These are phyloP conservation scores for Cephonodes hylas DNA, from an alignment of 2,888 invertebrate species.

Conservation along the genomic window DNA sequence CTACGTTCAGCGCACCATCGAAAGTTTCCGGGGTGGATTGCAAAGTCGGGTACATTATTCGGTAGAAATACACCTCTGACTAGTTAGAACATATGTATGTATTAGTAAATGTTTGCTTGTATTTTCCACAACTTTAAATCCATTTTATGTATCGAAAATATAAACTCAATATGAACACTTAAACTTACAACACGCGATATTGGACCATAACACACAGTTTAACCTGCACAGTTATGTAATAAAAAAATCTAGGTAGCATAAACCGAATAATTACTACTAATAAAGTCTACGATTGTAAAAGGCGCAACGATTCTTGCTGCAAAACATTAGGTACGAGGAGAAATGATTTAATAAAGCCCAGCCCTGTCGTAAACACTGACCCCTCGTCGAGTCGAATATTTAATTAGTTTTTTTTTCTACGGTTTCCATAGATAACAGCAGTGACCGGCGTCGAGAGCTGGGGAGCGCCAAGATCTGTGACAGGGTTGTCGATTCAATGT, in stretches of 20 bases:
- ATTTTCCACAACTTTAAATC: too few relatives aligned
- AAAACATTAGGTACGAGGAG: neutral
- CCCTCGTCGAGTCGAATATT: slow-evolving; percentile 58
- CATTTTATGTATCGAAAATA: too few relatives aligned
- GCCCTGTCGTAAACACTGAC: slow-evolving; percentile 35
- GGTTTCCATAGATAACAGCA: slow-evolving; percentile 69
- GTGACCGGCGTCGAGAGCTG: slow-evolving; percentile 45
- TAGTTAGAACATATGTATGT: too few relatives aligned
- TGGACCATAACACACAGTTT: neutral
- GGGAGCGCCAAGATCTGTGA: slow-evolving; percentile 47
- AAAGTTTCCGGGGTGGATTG: too few relatives aligned
- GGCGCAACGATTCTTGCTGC: neutral
- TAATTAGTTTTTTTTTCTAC: slow-evolving; percentile 69
- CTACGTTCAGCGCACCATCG: too few relatives aligned
- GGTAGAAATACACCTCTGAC: too few relatives aligned
- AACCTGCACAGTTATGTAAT: neutral
- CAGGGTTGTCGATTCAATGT: slow-evolving; percentile 48
- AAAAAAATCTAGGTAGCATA: neutral
- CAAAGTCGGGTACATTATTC: too few relatives aligned
- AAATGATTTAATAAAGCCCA: slow-evolving; percentile 4
- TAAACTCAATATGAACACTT: neutral
- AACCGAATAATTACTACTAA: neutral
- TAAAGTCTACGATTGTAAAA: slow-evolving; percentile 11
- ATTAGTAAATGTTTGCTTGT: too few relatives aligned
- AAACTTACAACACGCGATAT: neutral